Base-by-base conservation (phyloP, 2,797 vertebrate species). In the Bufotes viridis region DNA sequence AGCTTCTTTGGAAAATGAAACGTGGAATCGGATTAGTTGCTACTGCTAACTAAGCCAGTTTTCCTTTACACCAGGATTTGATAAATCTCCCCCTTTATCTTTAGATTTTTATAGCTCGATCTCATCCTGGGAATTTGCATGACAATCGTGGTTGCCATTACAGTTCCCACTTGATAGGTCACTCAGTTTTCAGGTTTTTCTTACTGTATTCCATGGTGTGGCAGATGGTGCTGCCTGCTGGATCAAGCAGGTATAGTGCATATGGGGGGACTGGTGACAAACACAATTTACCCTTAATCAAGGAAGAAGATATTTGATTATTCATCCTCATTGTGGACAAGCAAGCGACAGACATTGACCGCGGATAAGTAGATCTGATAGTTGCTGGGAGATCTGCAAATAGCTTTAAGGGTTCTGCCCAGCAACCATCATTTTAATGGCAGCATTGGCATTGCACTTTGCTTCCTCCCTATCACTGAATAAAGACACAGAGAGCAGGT, bases 341-440 rank as follows among this genome's bases (percentile, higher is more conserved):
- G n/a, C 24, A 11, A 5, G 26, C 24, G 26, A 60, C 81, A 82
- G 49, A 82, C 18, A 0, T 57, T 0, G n/a, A 3, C 22, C 13
- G 0, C 22, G n/a, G 2, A 5, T 49, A 49, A 76, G 49, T 2
- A 53, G 10, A 24, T 42, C 55, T 84, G 70, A 84, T 84, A 61
- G 69, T 84, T 75, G 69, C 82, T n/a, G 51, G 82, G 82, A 84
- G 22, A 57, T 75, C 18, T 20, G 6, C 17, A 84, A 61, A 49
- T 22, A 9, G 12, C 7, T 60, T 20, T 24, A 55, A 22, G 15
- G 29, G 14, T 14, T 61, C 22, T 85, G 72, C 83, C 53, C 70
- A 14, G 83, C 83, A 85, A 85, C 83, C 57, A 61, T 24, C 26
- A n/a, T 13, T 63, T 61, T 85, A 85, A 53, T 24, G 49, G 72